phyloP scores from a whole-genome alignment of 2,888 invertebrate genomes.

The Sesia apiformis region DNA sequence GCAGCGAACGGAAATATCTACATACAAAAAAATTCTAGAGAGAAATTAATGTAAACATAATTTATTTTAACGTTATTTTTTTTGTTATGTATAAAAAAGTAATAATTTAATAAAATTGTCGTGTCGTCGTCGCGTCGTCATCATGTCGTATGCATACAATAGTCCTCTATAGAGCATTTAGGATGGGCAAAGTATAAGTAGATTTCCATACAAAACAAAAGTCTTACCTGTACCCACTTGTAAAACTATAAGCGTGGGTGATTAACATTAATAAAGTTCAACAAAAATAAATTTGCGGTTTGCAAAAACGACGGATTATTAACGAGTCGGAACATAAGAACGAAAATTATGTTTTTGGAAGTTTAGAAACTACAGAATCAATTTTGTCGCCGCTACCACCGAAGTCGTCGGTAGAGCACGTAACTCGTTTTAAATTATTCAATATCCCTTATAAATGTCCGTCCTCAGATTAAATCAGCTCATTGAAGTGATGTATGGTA shows the following conservation, averaged over 20 bases:
- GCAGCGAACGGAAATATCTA: no score
- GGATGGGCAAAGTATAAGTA: not conserved
- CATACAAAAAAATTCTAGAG: no score
- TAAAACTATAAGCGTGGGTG: constrained; percentile 11
- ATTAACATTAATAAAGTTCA: constrained; percentile 1
- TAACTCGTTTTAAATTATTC: constrained; percentile 14
- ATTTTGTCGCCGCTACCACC: constrained; percentile 1
- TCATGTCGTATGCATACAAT: no score
- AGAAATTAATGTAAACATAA: no score
- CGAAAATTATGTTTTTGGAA: not conserved
- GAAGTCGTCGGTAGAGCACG: constrained; percentile 2
- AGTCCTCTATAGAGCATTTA: no score
- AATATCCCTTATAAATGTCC: constrained; percentile 3
- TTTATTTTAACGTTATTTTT: no score
- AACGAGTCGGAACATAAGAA: not conserved
- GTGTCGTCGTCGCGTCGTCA: no score
- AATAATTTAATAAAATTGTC: no score
- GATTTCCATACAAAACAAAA: constrained; percentile 17
- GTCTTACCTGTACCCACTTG: constrained; percentile 4
- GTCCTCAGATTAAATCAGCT: constrained; percentile 25
- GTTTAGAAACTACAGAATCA: not conserved
- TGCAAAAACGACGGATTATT: no score
- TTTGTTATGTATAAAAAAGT: no score
- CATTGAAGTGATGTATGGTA: constrained; percentile 30
- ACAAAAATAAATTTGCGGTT: no score